phyloP scores from a whole-genome alignment of 1,140 invertebrate species.

The Macrosteles quadrilineatus region DNA sequence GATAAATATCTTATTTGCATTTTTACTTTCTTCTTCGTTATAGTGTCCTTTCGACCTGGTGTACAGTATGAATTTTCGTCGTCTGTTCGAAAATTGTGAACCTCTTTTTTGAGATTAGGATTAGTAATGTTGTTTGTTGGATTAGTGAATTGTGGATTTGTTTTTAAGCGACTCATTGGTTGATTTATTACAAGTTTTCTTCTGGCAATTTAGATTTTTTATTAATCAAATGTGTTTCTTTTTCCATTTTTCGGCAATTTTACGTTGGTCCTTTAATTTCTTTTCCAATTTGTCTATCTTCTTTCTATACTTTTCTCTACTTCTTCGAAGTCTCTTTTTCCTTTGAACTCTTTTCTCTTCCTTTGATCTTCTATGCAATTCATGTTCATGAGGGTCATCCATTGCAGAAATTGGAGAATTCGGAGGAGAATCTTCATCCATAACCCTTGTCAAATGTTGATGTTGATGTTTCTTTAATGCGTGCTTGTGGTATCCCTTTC shows the following conservation, averaged over 20 bases:
- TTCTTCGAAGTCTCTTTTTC: neutral
- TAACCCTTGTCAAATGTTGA: neutral
- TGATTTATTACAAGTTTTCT: no score
- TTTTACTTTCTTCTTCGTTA: neutral
- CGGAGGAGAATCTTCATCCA: neutral
- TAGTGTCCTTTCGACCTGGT: neutral
- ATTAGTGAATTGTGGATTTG: no score
- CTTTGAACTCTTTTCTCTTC: neutral
- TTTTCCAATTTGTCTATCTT: constrained; percentile 1
- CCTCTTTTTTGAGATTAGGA: neutral
- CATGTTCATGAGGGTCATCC: neutral
- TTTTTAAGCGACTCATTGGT: no score
- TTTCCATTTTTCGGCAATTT: neutral
- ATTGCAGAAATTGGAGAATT: neutral
- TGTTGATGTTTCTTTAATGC: constrained; percentile 2
- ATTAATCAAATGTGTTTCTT: neutral
- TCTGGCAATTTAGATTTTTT: neutral
- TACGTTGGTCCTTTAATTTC: neutral
- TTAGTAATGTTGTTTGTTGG: neutral
- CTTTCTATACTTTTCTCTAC: constrained; percentile 16
- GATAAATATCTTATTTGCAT: neutral
- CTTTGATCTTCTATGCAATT: no score
- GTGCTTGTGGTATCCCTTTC: no score
- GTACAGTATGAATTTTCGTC: neutral
- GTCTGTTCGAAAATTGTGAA: neutral